These are phyloP conservation scores for Drosophila cyrtoloma DNA, from an alignment of 2,888 invertebrate species.

Conservation along the genomic window DNA sequence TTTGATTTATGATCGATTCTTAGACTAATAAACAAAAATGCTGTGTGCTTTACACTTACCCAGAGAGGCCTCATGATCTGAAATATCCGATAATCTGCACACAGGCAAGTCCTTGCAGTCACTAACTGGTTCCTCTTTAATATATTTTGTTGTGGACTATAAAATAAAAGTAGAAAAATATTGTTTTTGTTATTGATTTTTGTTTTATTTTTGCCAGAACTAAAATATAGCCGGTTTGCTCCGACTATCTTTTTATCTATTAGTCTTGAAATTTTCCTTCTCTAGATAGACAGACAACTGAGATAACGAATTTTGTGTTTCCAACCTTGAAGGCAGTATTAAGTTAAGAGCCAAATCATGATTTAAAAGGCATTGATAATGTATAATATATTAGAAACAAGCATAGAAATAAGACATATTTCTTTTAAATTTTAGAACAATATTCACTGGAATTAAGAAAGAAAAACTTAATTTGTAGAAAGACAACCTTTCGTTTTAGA, in stretches of 20 bases:
- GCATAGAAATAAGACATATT: background rate
- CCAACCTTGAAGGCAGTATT: background rate
- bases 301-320: background rate
- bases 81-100: constrained; percentile 95
- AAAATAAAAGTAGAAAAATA: constrained; percentile 4
- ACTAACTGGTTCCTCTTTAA: constrained; percentile 87
- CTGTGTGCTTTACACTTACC: constrained; percentile 88
- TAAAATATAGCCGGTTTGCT: background rate
- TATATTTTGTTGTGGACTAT: constrained; percentile 83
- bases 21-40: background rate
- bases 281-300: background rate
- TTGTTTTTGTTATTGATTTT: background rate
- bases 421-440: background rate
- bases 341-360: background rate
- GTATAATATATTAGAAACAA: background rate
- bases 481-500: background rate
- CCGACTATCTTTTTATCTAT: background rate
- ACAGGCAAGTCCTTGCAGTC: constrained; percentile 90
- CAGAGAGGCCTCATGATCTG: constrained; percentile 94
- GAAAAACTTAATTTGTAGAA: background rate
- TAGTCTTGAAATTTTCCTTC: background rate
- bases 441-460: background rate
- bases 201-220: background rate
- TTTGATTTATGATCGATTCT: background rate
- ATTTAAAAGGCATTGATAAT: background rate